Base-by-base conservation (phyloP, 2,888 invertebrate species). In the Baccha elongata region DNA sequence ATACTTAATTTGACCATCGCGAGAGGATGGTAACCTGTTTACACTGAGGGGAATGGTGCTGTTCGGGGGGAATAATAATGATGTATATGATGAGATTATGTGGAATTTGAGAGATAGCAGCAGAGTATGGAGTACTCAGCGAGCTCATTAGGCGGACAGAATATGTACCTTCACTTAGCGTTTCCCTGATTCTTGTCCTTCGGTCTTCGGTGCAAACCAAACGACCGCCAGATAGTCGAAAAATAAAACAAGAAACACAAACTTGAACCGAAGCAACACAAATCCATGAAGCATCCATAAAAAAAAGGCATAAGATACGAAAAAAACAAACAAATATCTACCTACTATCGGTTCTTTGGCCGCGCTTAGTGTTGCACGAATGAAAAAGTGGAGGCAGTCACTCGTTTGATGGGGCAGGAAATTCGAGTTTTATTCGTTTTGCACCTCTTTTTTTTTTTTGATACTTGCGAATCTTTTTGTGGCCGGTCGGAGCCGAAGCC, bases 351-450 rank as follows among this genome's bases (percentile, higher is more conserved):
- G 71, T 68, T 73, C 64, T 44, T 44, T 48, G 67, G 73, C 60
- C 71, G 60, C 53, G 64, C 60, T 79, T 64, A 46, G 72, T 65
- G 71, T 71, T 80, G 79, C 84, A 85, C 85, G 85, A 85, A 85
- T 86, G 86, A 85, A 85, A 85, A 86, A 85, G 85, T 86, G 85
- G 86, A 86, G 86, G 85, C 85, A 85, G 85, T 86, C 86, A 81
- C 80, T 85, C 75, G 78, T 44, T 78, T 83, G 81, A 85, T 85
- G 85, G 86, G 60, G 86, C 86, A 86, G 86, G 86, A 86, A 86
- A 86, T 85, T 86, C 86, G 81, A 85, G 86, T 86, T 86, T 85
- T 29, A 60, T 73, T 72, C 37, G 83, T 58, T 73, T 68, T 78
- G 68, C 64, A 52, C 52, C 37, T 68, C 62, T 71, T 81, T 72